Conservation (phyloP, 2,113 vertebrate species). For the Thymallus thymallus region DNA sequence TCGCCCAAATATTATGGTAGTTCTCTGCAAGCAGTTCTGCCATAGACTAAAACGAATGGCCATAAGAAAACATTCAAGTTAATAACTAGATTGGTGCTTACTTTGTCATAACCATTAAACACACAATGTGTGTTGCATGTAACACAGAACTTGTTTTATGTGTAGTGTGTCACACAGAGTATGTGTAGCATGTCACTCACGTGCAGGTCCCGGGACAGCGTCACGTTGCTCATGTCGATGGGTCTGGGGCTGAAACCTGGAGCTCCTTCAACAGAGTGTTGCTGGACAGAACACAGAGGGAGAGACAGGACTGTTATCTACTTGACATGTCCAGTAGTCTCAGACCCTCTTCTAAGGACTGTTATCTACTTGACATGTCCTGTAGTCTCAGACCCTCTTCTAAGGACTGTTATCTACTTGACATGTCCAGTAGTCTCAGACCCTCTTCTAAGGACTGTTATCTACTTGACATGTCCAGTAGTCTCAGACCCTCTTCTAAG, state of each 20-base stretch:
- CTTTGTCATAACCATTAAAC: not conserved
- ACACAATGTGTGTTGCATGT: too few species aligned
- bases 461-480: too few species aligned
- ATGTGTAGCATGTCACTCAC: conserved; percentile 68
- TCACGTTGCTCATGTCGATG: conserved; percentile 96
- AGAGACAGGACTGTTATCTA: not conserved
- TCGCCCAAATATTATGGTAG: conserved; percentile 96
- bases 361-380: too few species aligned
- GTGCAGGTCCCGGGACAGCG: conserved; percentile 89
- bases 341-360: too few species aligned
- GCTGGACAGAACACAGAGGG: conserved; percentile 27
- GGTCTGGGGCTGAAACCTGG: conserved; percentile 89
- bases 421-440: too few species aligned
- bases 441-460: too few species aligned
- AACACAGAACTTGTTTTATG: not conserved
- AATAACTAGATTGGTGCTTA: too few species aligned
- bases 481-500: too few species aligned
- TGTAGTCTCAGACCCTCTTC: too few species aligned
- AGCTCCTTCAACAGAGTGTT: conserved; percentile 87
- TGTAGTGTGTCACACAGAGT: not conserved
- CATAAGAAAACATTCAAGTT: not conserved
- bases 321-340: too few species aligned
- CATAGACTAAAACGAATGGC: conserved; percentile 80
- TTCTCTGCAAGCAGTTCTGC: conserved; percentile 97
- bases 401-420: too few species aligned